Evolutionary conservation across 1,140 invertebrate genomes (phyloP).

Genomic region (Leptinotarsa lineolata): DNA sequence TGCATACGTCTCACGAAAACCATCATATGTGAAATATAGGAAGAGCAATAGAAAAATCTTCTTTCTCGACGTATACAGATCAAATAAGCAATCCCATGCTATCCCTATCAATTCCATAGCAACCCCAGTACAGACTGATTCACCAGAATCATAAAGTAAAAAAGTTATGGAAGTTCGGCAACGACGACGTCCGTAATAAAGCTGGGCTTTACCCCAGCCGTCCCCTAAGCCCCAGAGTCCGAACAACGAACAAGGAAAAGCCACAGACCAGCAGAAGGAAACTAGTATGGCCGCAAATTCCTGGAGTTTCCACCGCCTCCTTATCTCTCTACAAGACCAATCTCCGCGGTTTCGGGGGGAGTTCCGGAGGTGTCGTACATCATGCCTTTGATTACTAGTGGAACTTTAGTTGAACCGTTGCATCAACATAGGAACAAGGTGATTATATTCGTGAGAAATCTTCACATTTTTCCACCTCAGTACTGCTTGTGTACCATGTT

Average conservation of each 20-base stretch:
- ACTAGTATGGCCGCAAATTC: constrained; percentile 30
- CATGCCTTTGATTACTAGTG: background rate
- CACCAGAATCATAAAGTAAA: background rate
- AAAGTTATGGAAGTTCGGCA: constrained; percentile 18
- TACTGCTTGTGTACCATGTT: too few relatives aligned
- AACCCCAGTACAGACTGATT: too few relatives aligned
- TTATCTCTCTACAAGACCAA: constrained; percentile 22
- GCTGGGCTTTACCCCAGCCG: constrained; percentile 5
- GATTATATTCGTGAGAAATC: too few relatives aligned
- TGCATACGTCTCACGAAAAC: too few relatives aligned
- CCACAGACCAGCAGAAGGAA: constrained; percentile 17
- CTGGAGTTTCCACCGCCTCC: constrained; percentile 30
- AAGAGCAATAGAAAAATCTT: too few relatives aligned
- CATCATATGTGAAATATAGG: too few relatives aligned
- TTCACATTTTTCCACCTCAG: too few relatives aligned
- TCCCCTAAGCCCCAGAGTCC: constrained; percentile 21
- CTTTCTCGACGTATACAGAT: too few relatives aligned
- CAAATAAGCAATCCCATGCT: too few relatives aligned
- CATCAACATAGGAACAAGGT: too few relatives aligned
- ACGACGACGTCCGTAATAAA: constrained; percentile 12
- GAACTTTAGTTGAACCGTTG: background rate
- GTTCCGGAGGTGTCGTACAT: constrained; percentile 6
- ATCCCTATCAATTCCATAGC: too few relatives aligned
- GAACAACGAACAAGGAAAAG: constrained; percentile 15
- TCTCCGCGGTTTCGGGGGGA: constrained; percentile 5